Percentiles rank a stretch among this genome's conserved stretches.
phyloP scores from a whole-genome alignment of 2,797 vertebrate species.

The Craterocephalus amniculus region DNA sequence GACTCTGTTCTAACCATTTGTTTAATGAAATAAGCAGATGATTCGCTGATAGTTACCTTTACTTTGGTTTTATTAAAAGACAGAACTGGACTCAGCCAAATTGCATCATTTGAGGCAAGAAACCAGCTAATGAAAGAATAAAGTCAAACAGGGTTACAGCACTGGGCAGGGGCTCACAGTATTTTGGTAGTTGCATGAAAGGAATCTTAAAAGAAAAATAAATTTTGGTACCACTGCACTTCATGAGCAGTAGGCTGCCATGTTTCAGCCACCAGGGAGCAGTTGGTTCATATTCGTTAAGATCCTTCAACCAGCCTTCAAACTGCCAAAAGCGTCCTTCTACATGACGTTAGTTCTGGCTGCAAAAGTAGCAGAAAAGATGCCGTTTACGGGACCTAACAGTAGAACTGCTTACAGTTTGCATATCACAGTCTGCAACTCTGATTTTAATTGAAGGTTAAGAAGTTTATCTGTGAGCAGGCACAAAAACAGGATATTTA shows the following conservation, averaged over 20 bases:
- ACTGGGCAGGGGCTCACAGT: neutral
- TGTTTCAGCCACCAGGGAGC: neutral
- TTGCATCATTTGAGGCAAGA: neutral
- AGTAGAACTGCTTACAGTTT: neutral
- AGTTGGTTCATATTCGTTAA: no score
- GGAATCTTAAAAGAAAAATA: neutral
- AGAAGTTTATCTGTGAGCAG: neutral
- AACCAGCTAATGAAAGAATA: neutral
- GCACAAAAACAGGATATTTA: neutral
- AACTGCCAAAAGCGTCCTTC: neutral
- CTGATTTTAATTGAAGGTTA: neutral
- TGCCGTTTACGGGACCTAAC: neutral
- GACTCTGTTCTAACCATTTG: neutral
- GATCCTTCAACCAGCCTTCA: neutral
- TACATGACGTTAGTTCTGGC: neutral
- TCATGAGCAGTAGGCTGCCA: neutral
- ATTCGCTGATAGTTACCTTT: neutral
- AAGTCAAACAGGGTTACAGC: neutral
- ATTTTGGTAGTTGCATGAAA: neutral
- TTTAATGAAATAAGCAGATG: neutral
- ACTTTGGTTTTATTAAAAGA: neutral
- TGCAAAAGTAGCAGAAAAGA: neutral
- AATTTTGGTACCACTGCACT: no score
- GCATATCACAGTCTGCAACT: neutral
- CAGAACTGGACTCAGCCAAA: neutral